Evolutionary conservation across 2,797 vertebrate species (phyloP), one percentile per base, ranked within the genome.

Genomic region (Tachyglossus aculeatus): DNA sequence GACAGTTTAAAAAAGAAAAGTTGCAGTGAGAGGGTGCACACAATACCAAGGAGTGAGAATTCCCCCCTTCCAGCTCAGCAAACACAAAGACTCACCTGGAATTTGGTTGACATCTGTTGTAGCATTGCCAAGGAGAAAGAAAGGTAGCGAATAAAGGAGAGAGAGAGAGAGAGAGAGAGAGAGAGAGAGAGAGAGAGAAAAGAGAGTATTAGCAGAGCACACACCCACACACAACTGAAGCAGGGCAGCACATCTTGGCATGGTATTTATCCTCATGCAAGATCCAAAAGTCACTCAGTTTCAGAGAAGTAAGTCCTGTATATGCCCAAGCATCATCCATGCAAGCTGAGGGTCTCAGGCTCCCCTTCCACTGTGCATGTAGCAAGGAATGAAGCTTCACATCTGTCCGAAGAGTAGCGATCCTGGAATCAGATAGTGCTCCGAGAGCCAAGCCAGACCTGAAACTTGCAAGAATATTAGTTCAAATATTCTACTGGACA

Each of bases 221-320:
- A 74, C 70, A 61, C 84, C 88, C 86, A 86, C 85, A 82, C 85
- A 74, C 70, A 61, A 83, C 88, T 86, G 86, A 84, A 82, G 86
- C 83, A 87, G 77, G 54, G 72, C 77, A 61, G 64, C n/a, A 67
- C 77, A 77, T 71, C 60, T 94, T 98, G 98, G 96, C 96, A 98
- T 97, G 96, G 90, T 87, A 77, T 73, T 62, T 56, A 74, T 69
- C 89, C 88, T 88, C 96, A 99, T 98, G 97, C 97, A 98, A 96
- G 96, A 91, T 60, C 41, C 74, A 89, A 75, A 81, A 88, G 39
- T 75, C 77, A 81, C 82, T 83, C 78, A 80, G 74, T 63, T 67
- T 83, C 48, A 66, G 79, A 86, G 80, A 81, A 88, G 71, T 69
- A 67, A 72, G 80, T 53, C 80, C 79, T 63, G 89, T 76, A 65